Evolutionary conservation across 2,113 vertebrate genomes (phyloP), one percentile per base, ranked within the genome.

Genomic region (Mastomys natalensis): DNA sequence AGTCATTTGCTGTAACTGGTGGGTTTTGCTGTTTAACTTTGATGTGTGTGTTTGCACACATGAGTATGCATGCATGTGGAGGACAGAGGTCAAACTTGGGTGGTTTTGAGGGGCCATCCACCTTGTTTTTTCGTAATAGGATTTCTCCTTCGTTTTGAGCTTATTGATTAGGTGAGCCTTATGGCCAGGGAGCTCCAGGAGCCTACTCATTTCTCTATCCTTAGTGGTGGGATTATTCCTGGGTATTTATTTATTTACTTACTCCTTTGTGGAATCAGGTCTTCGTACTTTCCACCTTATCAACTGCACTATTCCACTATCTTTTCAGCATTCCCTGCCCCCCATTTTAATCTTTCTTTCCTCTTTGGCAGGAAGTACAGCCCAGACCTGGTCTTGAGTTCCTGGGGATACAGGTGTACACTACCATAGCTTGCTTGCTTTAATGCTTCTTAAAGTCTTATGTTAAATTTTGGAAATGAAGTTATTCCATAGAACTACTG

Each of bases 401-500:
- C 37, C 55, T 82, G 80, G 24, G 58, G 40, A 43, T 84, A 24
- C 55, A 62, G 22, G 55, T 62, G 58, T 43, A 16, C n/a, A 9
- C n/a, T 26, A 62, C 55, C 7, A 17, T 17, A 40, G 55, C n/a
- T 62, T 43, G n/a, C 24, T 43, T 62, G 58, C 43, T 84, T 82
- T 29, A 29, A 62, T 60, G 80, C n/a, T 60, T 40, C 80, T 60
- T 60, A 82, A 60, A 31, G n/a, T 43, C 40, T 84, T 62, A 62
- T 4, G 29, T 53, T 80, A 93, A 95, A 92, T 40, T 82, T 82
- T 92, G 93, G 91, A 62, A 95, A 76, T 68, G 92, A 90, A 95
- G 51, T 76, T 77, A 84, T 86, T 82, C 31, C 26, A 22, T 77
- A 91, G 68, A 96, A 74, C 43, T 53, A 24, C 40, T 88, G 13